Base-by-base conservation (phyloP, 2,888 invertebrate species). In the Orthosia gracilis region DNA sequence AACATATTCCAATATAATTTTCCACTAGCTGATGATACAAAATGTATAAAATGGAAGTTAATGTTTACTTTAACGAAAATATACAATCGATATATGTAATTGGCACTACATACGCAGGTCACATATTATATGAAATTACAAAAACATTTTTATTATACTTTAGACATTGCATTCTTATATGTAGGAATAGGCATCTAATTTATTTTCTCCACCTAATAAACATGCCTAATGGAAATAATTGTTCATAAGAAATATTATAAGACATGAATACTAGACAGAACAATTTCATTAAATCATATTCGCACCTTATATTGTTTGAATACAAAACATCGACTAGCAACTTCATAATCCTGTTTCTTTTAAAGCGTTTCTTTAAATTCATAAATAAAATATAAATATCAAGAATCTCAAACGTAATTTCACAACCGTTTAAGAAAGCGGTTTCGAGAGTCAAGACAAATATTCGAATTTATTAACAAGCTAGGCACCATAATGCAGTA, bases 51-150 rank as follows among this genome's bases (percentile, higher is more conserved):
- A 89, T 87, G 87, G 85, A 86, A 80, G 87, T 79, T 76, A 80
- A 76, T 76, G 67, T 76, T 81, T 82, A 80, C 49, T 78, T 84
- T 68, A 78, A 79, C 65, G 76, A 89, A 89, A 91, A 91, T 91
- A 91, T 92, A 93, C 91, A 92, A 87, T 85, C 88, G 82, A 90
- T 91, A 91, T 77, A 90, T 85, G 86, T 81, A 70, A 92, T 96
- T 96, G 96, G 96, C 96, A 96, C 96, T 96, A 96, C 94, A 91
- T 91, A 94, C 87, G 92, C 94, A 95, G 94, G 94, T 95, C 94
- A 94, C 94, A 91, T 87, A 85, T 92, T 89, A 89, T 93, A 94
- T 91, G 92, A 94, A 94, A 94, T 94, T 95, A 95, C 93, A 94
- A 94, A 94, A 91, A 88, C 73, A 87, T 77, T 85, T 78, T 73